Evolutionary conservation across 2,797 vertebrate species (phyloP), one percentile per base, ranked within the genome.

Genomic region (Odontamblyopus lacepedii): DNA sequence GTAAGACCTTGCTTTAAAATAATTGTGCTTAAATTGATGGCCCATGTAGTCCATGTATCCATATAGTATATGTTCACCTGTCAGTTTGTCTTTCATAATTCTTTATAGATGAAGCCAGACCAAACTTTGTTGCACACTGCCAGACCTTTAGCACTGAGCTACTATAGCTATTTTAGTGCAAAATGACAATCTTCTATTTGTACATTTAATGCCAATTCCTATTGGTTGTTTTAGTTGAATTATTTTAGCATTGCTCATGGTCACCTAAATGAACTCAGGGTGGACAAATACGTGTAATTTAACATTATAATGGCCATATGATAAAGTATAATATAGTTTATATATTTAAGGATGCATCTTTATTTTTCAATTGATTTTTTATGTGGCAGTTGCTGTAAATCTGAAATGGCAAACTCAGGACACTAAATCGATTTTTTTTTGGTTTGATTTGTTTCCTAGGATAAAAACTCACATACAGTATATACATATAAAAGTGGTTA

Each of bases 211-310:
- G 15, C 13, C 9, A 29, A 29, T 26, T 48, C 6, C 12, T 48
- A 35, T 6, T 38, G 32, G 61, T n/a, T 63, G 18, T 23, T 41
- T 41, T 41, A n/a, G 19, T 19, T 9, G 8, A 38, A 63, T 63
- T 44, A 4, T 44, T 11, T 66, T 27, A 51, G 44, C 61, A 63
- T 63, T n/a, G 44, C 23, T 50, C 41, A 66, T 19, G 23, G 64
- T 66, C 64, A 51, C 44, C 44, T 51, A 66, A 66, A 66, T 50
- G n/a, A 50, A 66, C 64, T 66, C 64, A 66, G 64, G 63, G 63
- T 66, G 26, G 63, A 66, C 63, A 27, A 50, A 50, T 27, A 29
- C 44, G 57, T 60, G 57, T 60, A 60, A 30, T 30, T 60, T 16
- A 60, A 60, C 57, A 29, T 30, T 30, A 38, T 38, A 63, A 41